Conservation (phyloP, 2,888 invertebrate genomes). For the Coelogynopora nodosa region DNA sequence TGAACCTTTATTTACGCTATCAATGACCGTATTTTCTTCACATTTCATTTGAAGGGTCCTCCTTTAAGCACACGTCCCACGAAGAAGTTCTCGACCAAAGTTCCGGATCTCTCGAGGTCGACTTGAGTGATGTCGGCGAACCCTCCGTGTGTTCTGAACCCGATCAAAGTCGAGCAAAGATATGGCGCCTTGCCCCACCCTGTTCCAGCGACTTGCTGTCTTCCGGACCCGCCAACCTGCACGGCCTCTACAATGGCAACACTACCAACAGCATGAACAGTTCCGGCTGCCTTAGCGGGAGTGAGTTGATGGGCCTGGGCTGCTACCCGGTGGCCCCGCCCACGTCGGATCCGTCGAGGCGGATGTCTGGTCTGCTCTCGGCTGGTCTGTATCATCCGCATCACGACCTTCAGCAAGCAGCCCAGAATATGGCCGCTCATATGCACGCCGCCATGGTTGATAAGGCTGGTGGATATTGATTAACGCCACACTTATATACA, state of each 20-base stretch:
- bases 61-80: background rate
- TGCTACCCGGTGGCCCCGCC: background rate
- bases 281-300: background rate
- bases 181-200: background rate
- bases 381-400: background rate
- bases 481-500: too few relatives aligned
- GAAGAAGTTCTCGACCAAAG: slow-evolving; percentile 14
- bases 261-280: background rate
- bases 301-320: background rate
- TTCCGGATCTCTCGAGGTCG: background rate
- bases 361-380: background rate
- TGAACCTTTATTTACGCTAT: too few relatives aligned
- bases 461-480: background rate
- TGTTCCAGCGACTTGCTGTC: background rate
- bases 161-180: background rate
- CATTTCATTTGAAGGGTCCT: background rate
- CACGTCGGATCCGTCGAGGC: background rate
- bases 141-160: background rate
- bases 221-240: too few relatives aligned
- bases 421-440: background rate
- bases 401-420: background rate
- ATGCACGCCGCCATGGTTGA: slow-evolving; percentile 2
- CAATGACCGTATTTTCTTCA: background rate
- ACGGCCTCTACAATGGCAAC: too few relatives aligned
- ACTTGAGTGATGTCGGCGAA: background rate